Base-by-base conservation (phyloP, 2,888 invertebrate genomes). In the Cacoxenus indagator region DNA sequence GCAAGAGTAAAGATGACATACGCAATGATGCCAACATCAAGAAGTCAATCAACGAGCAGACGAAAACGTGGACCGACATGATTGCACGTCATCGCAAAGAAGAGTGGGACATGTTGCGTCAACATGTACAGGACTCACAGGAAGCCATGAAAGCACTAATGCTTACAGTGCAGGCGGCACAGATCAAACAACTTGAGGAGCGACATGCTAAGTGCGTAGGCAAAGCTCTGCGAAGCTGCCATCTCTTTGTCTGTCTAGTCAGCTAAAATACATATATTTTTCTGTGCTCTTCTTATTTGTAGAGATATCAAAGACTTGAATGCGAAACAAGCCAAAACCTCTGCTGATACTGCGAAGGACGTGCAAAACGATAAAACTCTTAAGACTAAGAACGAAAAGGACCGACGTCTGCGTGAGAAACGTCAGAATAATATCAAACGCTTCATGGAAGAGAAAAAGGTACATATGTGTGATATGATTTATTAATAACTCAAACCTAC, bases 371-470 rank as follows among this genome's bases (percentile, higher is more conserved):
- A 99, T 88, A 99, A 99, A 89, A 95, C 96, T 0, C 90, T 99
- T 68, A 95, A 98, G 88, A 98, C 98, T 68, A 97, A 99, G 84
- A 97, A 96, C 71, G 99, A 99, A 87, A 96, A 97, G 82, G 99
- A 99, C 86, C 92, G 98, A 54, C 91, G 98, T 55, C 91, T 98
- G 68, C 91, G 96, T 29, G 97, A 99, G 89, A 96, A 98, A 88
- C 97, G 98, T 83, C 97, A 98, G 86, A 98, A 98, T 87, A 98
- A 98, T 87, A 97, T 97, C 66, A 98, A 98, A 89, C 95, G 96
- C 84, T 99, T 99, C 86, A 93, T 98, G 91, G 98, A 99, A 78
- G 98, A 99, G 88, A 91, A 96, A 69, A 96, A 94, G 90, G 92
- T 92, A n/a, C n/a, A n/a, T n/a, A n/a, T n/a, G n/a, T n/a, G n/a